These are phyloP conservation scores for Bellardia bayeri DNA, from an alignment of 2,888 invertebrate genomes.

Conservation along the genomic window DNA sequence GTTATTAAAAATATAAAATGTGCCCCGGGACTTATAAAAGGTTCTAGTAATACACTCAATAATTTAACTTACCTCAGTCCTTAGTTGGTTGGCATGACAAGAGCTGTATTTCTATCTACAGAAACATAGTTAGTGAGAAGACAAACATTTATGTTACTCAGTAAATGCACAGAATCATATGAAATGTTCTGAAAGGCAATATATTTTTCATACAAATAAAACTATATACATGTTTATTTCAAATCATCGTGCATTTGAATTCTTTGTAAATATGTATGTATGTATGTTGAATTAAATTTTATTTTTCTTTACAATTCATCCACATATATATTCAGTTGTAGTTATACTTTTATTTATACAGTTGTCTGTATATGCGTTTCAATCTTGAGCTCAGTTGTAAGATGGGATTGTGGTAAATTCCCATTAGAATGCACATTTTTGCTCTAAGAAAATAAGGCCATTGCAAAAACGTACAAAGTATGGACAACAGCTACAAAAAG, in stretches of 20 bases:
- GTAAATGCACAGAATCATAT: background rate
- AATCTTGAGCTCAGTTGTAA: conserved; percentile 22
- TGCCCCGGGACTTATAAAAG: background rate
- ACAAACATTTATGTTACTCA: background rate
- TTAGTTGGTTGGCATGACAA: background rate
- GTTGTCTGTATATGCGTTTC: background rate
- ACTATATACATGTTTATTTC: background rate
- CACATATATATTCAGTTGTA: background rate
- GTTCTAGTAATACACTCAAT: too few species aligned
- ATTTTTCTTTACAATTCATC: conserved; percentile 22
- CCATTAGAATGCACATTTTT: conserved; percentile 71
- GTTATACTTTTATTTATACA: background rate
- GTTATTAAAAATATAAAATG: too few species aligned
- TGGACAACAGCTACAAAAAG: conserved; percentile 2
- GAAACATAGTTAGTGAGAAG: background rate
- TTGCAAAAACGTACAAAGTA: conserved; percentile 13
- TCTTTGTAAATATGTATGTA: background rate
- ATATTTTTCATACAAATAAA: background rate
- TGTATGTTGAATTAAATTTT: conserved; percentile 26
- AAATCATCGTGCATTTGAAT: background rate
- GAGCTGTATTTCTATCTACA: background rate
- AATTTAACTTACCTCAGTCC: background rate
- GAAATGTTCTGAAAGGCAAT: background rate
- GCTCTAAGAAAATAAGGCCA: background rate
- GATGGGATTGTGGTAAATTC: conserved; percentile 64